These are phyloP conservation scores for Procavia capensis DNA, from an alignment of 2,113 vertebrate genomes.

Conservation along the genomic window DNA sequence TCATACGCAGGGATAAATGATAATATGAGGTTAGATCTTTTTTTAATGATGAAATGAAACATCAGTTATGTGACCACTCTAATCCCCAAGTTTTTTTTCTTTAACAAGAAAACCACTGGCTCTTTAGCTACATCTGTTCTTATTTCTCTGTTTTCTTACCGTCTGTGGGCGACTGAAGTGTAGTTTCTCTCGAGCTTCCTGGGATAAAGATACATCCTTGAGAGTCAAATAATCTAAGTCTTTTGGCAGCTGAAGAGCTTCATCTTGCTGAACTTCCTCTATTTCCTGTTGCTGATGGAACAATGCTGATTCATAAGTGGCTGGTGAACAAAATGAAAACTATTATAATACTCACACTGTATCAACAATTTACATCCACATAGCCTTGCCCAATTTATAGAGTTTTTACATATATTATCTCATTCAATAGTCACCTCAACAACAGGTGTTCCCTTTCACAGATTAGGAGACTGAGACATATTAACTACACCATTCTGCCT, in stretches of 20 bases:
- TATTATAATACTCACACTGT: background rate
- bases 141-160: slow-evolving; percentile 84
- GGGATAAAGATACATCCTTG: slow-evolving; percentile 89
- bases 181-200: slow-evolving; percentile 94
- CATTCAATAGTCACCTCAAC: background rate
- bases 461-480: background rate
- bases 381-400: background rate
- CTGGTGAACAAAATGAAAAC: slow-evolving; percentile 82
- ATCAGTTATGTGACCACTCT: background rate
- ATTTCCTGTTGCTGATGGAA: slow-evolving; percentile 91
- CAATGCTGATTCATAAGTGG: slow-evolving; percentile 90
- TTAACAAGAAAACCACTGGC: background rate
- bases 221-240: slow-evolving; percentile 94
- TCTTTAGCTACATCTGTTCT: background rate
- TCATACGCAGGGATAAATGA: background rate
- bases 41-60: background rate
- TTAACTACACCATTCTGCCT: background rate
- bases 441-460: background rate
- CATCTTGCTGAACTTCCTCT: slow-evolving; percentile 92
- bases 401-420: background rate
- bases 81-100: background rate
- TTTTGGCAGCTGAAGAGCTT: slow-evolving; percentile 90
- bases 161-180: slow-evolving; percentile 91
- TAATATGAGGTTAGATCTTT: background rate
- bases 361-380: background rate